These are phyloP conservation scores for Drosophila suboccidentalis DNA, from an alignment of 2,888 invertebrate genomes.

Conservation along the genomic window DNA sequence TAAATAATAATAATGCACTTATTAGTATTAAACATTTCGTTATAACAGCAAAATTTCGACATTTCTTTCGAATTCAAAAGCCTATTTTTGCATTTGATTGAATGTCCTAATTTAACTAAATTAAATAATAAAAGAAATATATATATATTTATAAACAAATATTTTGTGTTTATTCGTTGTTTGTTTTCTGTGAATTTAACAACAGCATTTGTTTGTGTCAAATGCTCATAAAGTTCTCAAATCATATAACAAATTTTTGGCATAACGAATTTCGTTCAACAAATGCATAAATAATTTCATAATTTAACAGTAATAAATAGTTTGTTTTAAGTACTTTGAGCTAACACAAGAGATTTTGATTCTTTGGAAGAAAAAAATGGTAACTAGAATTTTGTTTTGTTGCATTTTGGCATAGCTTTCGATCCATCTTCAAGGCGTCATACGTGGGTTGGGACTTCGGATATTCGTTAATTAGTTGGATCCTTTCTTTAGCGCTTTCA, in stretches of 20 bases:
- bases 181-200: constrained; percentile 9
- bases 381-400: constrained; percentile 46
- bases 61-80: constrained; percentile 13
- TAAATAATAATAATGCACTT: constrained; percentile 49
- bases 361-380: constrained; percentile 64
- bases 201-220: constrained; percentile 15
- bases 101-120: constrained; percentile 29
- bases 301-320: constrained; percentile 59
- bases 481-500: constrained; percentile 86
- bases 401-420: constrained; percentile 52
- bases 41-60: constrained; percentile 22
- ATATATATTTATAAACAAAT: constrained; percentile 15
- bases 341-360: constrained; percentile 63
- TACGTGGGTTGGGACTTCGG: background rate
- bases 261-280: constrained; percentile 37
- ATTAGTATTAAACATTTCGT: constrained; percentile 43
- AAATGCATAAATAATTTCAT: constrained; percentile 54
- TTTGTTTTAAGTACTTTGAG: constrained; percentile 29
- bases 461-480: constrained; percentile 39
- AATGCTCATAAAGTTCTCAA: constrained; percentile 25
- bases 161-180: constrained; percentile 32
- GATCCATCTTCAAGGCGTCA: constrained; percentile 25
- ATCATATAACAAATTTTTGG: constrained; percentile 36
- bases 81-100: constrained; percentile 27
- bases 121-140: constrained; percentile 26